Conservation (phyloP, 2,797 vertebrate species). For the Calcarius lapponicus region DNA sequence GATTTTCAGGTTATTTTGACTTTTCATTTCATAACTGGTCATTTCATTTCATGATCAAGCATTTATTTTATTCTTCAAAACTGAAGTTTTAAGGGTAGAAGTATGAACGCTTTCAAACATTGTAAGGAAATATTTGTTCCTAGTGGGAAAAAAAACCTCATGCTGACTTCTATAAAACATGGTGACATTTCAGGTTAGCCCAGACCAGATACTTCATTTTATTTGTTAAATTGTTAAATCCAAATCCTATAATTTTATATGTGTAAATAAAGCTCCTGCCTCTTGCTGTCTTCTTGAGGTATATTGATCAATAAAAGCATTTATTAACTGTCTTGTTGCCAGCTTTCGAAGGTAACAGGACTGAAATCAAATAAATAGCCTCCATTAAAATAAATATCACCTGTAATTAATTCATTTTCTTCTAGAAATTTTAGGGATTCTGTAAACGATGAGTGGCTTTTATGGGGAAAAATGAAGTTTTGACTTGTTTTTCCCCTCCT, state of each 20-base stretch:
- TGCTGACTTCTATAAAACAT: not conserved
- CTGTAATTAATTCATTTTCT: not conserved
- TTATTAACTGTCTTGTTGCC: not conserved
- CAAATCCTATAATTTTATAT: not conserved
- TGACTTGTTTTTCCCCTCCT: not conserved
- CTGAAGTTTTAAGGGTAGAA: not conserved
- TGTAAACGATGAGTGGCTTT: not conserved
- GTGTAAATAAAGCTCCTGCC: not conserved
- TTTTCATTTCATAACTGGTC: not conserved
- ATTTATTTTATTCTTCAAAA: not conserved
- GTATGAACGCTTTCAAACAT: not conserved
- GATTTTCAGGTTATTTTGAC: not conserved
- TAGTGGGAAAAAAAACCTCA: not conserved
- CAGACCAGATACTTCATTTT: not conserved
- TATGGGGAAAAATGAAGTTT: not conserved
- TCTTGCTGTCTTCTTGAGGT: not conserved
- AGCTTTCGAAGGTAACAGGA: not conserved
- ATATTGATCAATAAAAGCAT: not conserved
- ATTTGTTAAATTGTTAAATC: not conserved
- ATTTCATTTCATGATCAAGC: not conserved
- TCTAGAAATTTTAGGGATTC: not conserved
- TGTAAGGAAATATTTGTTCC: not conserved
- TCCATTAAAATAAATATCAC: not conserved
- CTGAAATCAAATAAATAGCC: not conserved
- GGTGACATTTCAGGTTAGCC: not conserved